phyloP scores from a whole-genome alignment of 2,888 invertebrate species.

The Ornithoptera alexandrae region DNA sequence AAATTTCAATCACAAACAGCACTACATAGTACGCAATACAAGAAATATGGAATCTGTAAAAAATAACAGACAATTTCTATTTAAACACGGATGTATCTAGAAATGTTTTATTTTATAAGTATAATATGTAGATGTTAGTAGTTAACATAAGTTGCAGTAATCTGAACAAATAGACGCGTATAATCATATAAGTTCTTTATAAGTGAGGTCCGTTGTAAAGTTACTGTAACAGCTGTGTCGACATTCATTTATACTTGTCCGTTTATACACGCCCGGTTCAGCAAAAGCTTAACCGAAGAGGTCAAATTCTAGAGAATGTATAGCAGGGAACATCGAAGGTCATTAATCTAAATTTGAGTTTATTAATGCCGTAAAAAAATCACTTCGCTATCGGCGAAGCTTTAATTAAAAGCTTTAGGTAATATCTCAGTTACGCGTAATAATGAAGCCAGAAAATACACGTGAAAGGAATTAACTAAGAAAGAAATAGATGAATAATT shows the following conservation, averaged over 20 bases:
- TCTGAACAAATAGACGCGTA: neutral
- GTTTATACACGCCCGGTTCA: constrained; percentile 21
- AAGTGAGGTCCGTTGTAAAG: constrained; percentile 31
- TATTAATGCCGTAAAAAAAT: neutral
- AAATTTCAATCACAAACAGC: too few species aligned
- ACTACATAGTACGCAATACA: too few species aligned
- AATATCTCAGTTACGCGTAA: neutral
- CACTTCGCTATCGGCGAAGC: neutral
- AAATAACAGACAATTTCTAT: too few species aligned
- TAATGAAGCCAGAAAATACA: neutral
- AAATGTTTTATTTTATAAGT: too few species aligned
- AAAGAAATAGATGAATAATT: neutral
- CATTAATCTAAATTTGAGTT: constrained; percentile 1
- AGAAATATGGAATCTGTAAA: too few species aligned
- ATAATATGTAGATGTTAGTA: too few species aligned
- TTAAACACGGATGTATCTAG: too few species aligned
- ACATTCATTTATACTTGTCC: constrained; percentile 36
- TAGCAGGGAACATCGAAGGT: neutral
- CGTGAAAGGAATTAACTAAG: neutral
- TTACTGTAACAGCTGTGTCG: constrained; percentile 47
- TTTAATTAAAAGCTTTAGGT: neutral
- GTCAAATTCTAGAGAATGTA: constrained; percentile 6
- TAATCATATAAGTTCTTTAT: neutral
- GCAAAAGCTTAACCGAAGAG: constrained; percentile 20
- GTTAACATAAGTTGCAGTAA: neutral